Base-by-base conservation (phyloP, 1,140 invertebrate genomes). In the Chironomus striatipennis region DNA sequence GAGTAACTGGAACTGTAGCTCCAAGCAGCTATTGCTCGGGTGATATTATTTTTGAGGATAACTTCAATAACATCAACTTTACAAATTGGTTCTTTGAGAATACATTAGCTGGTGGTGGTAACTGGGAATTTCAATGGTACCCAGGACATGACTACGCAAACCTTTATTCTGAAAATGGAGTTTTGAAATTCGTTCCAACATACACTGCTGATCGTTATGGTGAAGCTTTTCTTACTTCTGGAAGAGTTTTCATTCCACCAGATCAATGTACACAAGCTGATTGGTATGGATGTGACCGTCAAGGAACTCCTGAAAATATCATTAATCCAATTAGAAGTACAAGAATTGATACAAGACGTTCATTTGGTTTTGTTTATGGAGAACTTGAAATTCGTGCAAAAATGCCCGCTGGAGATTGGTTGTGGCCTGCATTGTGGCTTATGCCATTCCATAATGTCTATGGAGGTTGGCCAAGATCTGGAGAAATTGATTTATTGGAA, bases 111-210 rank as follows among this genome's bases (percentile, higher is more conserved):
- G 86, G 86, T 8, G 86, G 87, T 70, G 86, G 86, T 17, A 91
- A 90, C 79, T 89, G 88, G 88, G 89, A 91, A 80, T 91, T 90
- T 80, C 86, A 91, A 81, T 87, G 86, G 78, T 90, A 91, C 79
- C 47, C 47, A 57, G 47, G 47, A n/a, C 47, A 57, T 57, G 47
- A 57, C 15, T 12, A 87, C 88, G n/a, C 12, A 5, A 57, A 57
- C 15, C 47, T 57, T 57, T n/a, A 57, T n/a, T 7, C n/a, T 57
- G n/a, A n/a, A 15, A 57, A 57, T 79, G 88, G 88, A 2, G 77
- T 80, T 15, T 80, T 91, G 4, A 85, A 83, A 79, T 85, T 91
- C 43, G 85, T 83, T 73, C 88, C 88, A 57, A 88, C 88, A 0
- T 78, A 90, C 42, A 86, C 86, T 0, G 79, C 87, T 12, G 88